phyloP scores from a whole-genome alignment of 1,140 invertebrate species.

The Octopus sinensis region DNA sequence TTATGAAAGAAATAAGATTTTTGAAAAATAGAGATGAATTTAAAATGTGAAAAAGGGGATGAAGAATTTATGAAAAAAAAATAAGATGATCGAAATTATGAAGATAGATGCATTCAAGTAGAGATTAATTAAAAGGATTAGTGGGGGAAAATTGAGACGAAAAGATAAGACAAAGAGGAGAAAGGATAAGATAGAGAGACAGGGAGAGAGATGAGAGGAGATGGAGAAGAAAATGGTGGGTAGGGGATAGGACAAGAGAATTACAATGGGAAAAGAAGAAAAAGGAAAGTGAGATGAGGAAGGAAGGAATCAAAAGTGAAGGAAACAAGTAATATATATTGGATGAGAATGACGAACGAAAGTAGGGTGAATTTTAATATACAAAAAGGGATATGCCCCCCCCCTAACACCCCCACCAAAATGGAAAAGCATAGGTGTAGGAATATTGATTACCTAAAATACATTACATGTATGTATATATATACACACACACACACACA shows the following conservation, averaged over 20 bases:
- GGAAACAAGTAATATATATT: neutral
- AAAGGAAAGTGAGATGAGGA: neutral
- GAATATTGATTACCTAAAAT: neutral
- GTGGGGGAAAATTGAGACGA: neutral
- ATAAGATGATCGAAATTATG: neutral
- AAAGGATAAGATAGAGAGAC: neutral
- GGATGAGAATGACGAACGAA: no score
- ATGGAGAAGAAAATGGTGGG: neutral
- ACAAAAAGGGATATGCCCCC: no score
- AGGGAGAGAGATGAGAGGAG: neutral
- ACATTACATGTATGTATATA: neutral
- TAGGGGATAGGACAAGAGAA: neutral
- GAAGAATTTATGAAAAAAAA: neutral
- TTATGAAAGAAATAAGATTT: neutral
- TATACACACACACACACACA: neutral
- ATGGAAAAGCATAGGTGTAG: no score
- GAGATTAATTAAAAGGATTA: neutral
- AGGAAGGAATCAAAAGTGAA: neutral
- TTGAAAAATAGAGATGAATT: neutral
- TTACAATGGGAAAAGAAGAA: neutral
- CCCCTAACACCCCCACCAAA: no score
- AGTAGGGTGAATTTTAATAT: no score
- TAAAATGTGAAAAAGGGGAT: neutral
- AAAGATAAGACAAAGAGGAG: neutral
- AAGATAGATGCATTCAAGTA: no score